Conservation (phyloP, 1,140 invertebrate species). For the Alviniconcha marisindica region DNA sequence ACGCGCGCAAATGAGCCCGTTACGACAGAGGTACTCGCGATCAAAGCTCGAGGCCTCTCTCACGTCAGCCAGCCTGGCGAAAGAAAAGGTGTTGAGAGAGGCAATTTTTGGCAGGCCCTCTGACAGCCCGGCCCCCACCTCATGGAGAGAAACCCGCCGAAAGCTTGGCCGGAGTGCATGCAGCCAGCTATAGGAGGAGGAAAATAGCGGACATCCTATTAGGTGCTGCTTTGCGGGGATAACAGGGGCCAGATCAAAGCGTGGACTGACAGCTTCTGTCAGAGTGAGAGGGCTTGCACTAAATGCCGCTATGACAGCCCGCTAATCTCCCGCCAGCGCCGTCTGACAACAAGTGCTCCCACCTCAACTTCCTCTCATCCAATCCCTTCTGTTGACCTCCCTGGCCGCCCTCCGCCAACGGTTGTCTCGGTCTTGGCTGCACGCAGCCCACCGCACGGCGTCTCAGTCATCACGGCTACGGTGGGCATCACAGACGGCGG, state of each 20-base stretch:
- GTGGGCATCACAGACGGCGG: too few species aligned
- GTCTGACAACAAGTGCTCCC: neutral
- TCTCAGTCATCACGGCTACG: too few species aligned
- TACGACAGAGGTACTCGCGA: slow-evolving; percentile 31
- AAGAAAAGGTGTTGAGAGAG: slow-evolving; percentile 36
- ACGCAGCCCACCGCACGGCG: too few species aligned
- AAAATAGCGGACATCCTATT: slow-evolving; percentile 46
- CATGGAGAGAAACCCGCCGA: too few species aligned
- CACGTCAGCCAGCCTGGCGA: neutral
- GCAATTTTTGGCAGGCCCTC: slow-evolving; percentile 39
- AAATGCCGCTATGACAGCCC: slow-evolving; percentile 43
- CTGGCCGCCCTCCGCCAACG: too few species aligned
- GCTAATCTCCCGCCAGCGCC: neutral
- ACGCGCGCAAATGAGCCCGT: slow-evolving; percentile 47
- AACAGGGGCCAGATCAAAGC: slow-evolving; percentile 42
- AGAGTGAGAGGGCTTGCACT: slow-evolving; percentile 32
- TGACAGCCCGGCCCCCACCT: too few species aligned
- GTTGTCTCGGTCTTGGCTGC: too few species aligned
- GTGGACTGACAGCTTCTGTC: slow-evolving; percentile 34
- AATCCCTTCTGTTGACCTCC: neutral
- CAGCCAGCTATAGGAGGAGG: slow-evolving; percentile 5
- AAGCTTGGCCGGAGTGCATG: too few species aligned
- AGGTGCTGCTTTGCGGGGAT: slow-evolving; percentile 36
- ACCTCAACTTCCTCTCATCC: neutral
- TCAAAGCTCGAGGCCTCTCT: slow-evolving; percentile 42